phyloP scores from a whole-genome alignment of 2,888 invertebrate genomes.

The Saturnia pavonia region DNA sequence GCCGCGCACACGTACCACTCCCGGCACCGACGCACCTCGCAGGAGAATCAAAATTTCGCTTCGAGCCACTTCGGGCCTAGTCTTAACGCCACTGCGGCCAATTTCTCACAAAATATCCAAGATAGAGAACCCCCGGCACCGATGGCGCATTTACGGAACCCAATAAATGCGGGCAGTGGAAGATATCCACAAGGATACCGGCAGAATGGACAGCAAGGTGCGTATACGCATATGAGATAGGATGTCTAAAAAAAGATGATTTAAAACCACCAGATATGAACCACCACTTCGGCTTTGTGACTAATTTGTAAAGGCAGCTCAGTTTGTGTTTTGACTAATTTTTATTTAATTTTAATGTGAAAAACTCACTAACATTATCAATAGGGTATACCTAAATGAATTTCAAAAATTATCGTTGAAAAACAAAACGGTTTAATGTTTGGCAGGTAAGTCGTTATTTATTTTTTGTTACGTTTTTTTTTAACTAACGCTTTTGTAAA shows the following conservation, averaged over 20 bases:
- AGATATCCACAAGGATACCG: constrained; percentile 74
- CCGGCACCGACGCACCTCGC: constrained; percentile 73
- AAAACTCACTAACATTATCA: constrained; percentile 62
- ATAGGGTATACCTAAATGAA: not conserved
- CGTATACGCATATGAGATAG: constrained; percentile 71
- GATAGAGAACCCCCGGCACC: constrained; percentile 73
- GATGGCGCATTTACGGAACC: constrained; percentile 75
- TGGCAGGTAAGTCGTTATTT: constrained; percentile 64
- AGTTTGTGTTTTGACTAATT: constrained; percentile 52
- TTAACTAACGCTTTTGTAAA: constrained; percentile 60
- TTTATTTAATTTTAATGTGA: constrained; percentile 36
- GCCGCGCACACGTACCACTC: constrained; percentile 77
- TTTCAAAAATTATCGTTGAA: constrained; percentile 26
- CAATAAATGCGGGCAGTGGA: constrained; percentile 71
- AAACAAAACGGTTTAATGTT: constrained; percentile 33
- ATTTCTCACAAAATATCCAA: constrained; percentile 66
- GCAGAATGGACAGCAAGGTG: constrained; percentile 78
- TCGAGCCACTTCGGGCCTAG: constrained; percentile 73
- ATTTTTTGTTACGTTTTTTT: constrained; percentile 43
- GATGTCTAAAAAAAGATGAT: constrained; percentile 50
- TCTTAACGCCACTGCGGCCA: constrained; percentile 69
- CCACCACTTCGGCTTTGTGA: constrained; percentile 73
- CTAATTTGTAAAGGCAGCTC: constrained; percentile 77
- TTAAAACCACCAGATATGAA: constrained; percentile 61
- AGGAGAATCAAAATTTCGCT: constrained; percentile 70